Base-by-base conservation (phyloP, 2,888 invertebrate species). In the Microchrysa polita region DNA sequence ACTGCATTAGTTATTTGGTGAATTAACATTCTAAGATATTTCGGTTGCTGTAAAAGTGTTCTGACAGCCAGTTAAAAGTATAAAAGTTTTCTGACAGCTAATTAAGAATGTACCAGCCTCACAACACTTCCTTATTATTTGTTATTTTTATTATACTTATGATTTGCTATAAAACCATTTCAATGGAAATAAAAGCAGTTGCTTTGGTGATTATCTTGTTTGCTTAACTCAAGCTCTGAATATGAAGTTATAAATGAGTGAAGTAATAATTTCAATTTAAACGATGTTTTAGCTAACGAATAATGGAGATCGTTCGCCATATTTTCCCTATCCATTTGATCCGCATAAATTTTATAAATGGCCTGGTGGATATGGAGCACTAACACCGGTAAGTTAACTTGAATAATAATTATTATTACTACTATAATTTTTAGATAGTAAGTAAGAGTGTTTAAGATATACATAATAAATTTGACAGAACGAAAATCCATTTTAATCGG, bases 271-370 rank as follows among this genome's bases (percentile, higher is more conserved):
- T 52, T 57, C 7, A 34, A 34, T 57, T 57, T 22, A 57, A 48
- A 7, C 12, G 57, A n/a, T n/a, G n/a, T n/a, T 34, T 34, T 20
- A 57, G 57, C 57, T 57, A 7, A 18, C 22, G 7, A 57, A 20
- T 7, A 18, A 57, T 57, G 57, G 57, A 57, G 12, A 22, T 57
- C 57, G 57, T 22, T 18, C 16, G 12, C 57, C 57, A 57, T 18
- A 9, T 18, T n/a, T 12, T 5, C 12, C 12, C n/a, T 57, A 22
- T 20, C 22, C 57, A 12, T 12, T 10, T 20, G 57, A 57, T 57
- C 57, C 18, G 4, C 20, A 57, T 20, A 12, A 20, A 1, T 18
- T 12, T 12, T 12, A 57, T 57, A 12, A 18, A 9, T 57, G 57
- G 57, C 57, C 57, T 18, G 57, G 57, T 4, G 57, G 57, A 12